Evolutionary conservation across 2,888 invertebrate genomes (phyloP).

Genomic region (Esperia sulphurella): DNA sequence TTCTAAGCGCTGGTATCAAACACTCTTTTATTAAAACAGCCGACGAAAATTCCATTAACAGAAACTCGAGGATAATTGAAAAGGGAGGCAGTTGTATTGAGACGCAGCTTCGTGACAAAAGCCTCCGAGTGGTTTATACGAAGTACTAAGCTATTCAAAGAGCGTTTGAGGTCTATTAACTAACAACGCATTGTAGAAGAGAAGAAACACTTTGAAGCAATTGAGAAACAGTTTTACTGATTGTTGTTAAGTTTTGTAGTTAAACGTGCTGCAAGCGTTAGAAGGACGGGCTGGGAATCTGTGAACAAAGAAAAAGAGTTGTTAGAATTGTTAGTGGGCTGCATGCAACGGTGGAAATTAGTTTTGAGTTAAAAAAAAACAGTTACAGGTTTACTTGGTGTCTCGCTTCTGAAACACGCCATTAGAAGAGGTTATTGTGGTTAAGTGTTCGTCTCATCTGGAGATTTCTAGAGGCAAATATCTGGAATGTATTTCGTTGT

Average conservation of each 20-base stretch:
- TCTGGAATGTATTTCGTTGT: too few relatives aligned
- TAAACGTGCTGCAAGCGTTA: conserved; percentile 36
- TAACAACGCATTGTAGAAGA: conserved; percentile 4
- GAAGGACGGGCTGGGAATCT: conserved; percentile 47
- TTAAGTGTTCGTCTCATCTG: too few relatives aligned
- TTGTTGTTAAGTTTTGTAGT: conserved; percentile 40
- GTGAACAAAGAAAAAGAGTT: conserved; percentile 64
- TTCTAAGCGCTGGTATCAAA: not conserved
- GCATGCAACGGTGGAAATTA: conserved; percentile 28
- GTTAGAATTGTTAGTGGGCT: conserved; percentile 63
- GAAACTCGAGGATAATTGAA: conserved; percentile 15
- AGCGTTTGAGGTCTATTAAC: conserved; percentile 18
- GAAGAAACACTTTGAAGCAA: conserved; percentile 20
- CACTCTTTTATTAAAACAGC: conserved; percentile 19
- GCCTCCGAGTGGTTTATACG: conserved; percentile 21
- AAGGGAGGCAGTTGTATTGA: conserved; percentile 19
- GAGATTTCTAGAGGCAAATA: too few relatives aligned
- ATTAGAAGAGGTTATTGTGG: too few relatives aligned
- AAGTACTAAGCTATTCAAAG: conserved; percentile 32
- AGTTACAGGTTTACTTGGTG: too few relatives aligned
- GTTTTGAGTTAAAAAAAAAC: too few relatives aligned
- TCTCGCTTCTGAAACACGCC: too few relatives aligned
- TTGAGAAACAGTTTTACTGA: conserved; percentile 24
- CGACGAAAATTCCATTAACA: conserved; percentile 23
- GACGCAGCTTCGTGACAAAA: conserved; percentile 17